Conservation (phyloP, 2,888 invertebrate genomes). For the Atethmia centrago region DNA sequence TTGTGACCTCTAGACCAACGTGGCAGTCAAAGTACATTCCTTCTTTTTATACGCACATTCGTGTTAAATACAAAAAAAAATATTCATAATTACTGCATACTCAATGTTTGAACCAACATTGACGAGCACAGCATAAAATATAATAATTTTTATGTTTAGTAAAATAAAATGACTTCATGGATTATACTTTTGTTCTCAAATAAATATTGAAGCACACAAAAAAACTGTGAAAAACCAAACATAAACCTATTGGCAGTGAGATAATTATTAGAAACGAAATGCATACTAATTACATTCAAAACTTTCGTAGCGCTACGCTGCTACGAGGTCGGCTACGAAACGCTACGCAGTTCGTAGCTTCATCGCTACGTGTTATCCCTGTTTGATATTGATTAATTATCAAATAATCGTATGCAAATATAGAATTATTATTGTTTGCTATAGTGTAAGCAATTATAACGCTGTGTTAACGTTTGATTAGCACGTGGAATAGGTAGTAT, state of each 20-base stretch:
- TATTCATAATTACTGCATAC: slow-evolving; percentile 1
- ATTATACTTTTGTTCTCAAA: not conserved
- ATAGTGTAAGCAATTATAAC: slow-evolving; percentile 52
- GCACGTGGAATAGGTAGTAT: slow-evolving; percentile 14
- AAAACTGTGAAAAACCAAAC: slow-evolving; percentile 1
- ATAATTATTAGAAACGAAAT: slow-evolving; percentile 1
- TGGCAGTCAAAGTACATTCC: not conserved
- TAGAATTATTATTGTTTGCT: slow-evolving; percentile 42
- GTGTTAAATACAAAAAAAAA: not conserved
- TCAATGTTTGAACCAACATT: not conserved
- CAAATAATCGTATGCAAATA: slow-evolving; percentile 59
- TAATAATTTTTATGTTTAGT: not conserved
- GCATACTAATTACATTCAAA: slow-evolving; percentile 6
- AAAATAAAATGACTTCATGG: not conserved
- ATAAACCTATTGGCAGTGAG: too few species aligned
- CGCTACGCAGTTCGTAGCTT: slow-evolving; percentile 50
- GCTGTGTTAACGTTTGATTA: slow-evolving; percentile 30
- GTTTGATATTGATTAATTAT: slow-evolving; percentile 58
- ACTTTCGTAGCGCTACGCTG: slow-evolving; percentile 35
- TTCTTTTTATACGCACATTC: not conserved
- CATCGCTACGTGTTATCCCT: slow-evolving; percentile 27
- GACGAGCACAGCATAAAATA: slow-evolving; percentile 3
- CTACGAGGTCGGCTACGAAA: slow-evolving; percentile 39
- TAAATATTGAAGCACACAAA: not conserved
- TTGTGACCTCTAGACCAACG: not conserved